A percentile compares a stretch with the other conserved stretches of the same genome.
Conservation (phyloP, 1,140 invertebrate species). For the Brachionus sp. region DNA sequence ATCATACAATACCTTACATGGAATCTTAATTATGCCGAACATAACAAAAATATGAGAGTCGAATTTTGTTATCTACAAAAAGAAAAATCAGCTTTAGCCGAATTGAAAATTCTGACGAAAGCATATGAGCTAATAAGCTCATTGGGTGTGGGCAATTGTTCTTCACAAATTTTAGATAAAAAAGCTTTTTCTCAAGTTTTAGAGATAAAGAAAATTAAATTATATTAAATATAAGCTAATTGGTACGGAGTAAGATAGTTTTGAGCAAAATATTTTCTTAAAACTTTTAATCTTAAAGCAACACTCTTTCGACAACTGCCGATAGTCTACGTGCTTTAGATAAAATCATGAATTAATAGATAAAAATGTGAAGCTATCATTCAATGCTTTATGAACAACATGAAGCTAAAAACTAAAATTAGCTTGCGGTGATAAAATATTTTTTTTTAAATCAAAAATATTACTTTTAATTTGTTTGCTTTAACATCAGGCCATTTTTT, state of each 20-base stretch:
- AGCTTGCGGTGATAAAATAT: not conserved
- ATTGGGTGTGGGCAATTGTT: not conserved
- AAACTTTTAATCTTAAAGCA: not conserved
- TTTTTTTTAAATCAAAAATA: not conserved
- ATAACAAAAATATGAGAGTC: not conserved
- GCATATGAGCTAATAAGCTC: not conserved
- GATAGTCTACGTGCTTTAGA: not conserved
- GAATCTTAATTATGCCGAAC: not conserved
- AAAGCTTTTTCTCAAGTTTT: not conserved
- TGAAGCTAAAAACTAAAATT: not conserved
- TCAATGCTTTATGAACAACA: not conserved
- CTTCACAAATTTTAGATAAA: not conserved
- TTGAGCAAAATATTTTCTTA: slow-evolving; percentile 13
- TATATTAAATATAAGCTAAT: not conserved
- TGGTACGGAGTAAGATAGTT: not conserved
- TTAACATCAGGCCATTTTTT: not conserved
- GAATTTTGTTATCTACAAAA: not conserved
- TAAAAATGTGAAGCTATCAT: not conserved
- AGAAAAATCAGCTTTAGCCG: not conserved
- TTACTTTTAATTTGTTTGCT: not conserved
- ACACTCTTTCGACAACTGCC: not conserved
- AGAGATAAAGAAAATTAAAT: slow-evolving; percentile 26
- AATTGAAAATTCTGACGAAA: not conserved
- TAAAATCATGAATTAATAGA: not conserved
- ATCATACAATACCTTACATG: not conserved